Percentiles rank a stretch among this genome's conserved stretches.
Conservation (phyloP, 2,113 vertebrate species). For the Dipodomys stephensi region DNA sequence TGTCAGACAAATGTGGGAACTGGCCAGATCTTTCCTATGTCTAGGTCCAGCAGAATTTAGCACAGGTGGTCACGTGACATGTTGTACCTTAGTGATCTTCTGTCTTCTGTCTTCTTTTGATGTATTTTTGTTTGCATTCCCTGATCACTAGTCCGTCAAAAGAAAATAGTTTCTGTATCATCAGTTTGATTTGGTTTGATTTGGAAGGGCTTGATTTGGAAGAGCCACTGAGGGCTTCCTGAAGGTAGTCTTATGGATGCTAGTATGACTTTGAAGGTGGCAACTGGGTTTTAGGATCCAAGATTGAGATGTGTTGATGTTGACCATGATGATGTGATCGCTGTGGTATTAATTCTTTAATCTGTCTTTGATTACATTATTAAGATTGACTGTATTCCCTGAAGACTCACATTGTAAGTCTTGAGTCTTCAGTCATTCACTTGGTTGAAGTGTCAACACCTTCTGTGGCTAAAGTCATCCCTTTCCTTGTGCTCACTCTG, state of each 20-base stretch:
- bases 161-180: background rate
- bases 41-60: background rate
- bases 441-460: background rate
- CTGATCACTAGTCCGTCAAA: background rate
- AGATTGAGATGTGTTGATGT: background rate
- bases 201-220: background rate
- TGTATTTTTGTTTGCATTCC: background rate
- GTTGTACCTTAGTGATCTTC: too few species aligned
- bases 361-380: background rate
- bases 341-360: background rate
- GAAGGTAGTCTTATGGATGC: background rate
- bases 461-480: background rate
- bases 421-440: background rate
- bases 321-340: background rate
- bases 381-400: background rate
- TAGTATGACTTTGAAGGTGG: conserved; percentile 1
- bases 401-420: background rate
- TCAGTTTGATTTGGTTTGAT: background rate
- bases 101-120: background rate
- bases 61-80: background rate
- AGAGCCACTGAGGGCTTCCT: background rate
- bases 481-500: background rate
- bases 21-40: background rate
- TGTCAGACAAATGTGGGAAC: background rate
- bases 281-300: background rate